A percentile compares a stretch with the other conserved stretches of the same genome.
Conservation (phyloP, 2,797 vertebrate species). For the Amphiprion clarkii region DNA sequence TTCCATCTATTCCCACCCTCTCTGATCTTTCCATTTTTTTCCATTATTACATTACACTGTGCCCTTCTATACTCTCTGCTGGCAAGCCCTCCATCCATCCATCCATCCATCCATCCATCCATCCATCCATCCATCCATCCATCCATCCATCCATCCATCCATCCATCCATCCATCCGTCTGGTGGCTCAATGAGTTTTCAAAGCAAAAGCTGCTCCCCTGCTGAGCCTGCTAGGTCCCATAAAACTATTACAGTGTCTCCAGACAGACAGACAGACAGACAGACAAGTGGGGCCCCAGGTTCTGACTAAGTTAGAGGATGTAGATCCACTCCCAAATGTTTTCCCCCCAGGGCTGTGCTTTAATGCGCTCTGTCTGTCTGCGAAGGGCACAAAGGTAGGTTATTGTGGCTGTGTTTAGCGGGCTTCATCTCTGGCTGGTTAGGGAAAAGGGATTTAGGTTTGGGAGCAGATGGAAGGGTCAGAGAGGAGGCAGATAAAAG, state of each 20-base stretch:
- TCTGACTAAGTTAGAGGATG: constrained; percentile 56
- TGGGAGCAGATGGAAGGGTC: constrained; percentile 11
- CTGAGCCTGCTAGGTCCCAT: constrained; percentile 60
- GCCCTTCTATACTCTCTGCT: neutral
- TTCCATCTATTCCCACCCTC: neutral
- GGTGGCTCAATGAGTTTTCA: constrained; percentile 39
- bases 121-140: neutral
- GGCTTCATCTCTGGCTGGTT: constrained; percentile 35
- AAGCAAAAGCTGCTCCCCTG: constrained; percentile 57
- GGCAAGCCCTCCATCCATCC: neutral
- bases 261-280: constrained; percentile 50
- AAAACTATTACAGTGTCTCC: constrained; percentile 70
- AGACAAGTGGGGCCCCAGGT: constrained; percentile 32
- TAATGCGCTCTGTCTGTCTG: constrained; percentile 53
- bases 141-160: neutral
- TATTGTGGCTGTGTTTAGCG: constrained; percentile 34
- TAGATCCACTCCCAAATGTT: constrained; percentile 54
- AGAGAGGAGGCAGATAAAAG: neutral
- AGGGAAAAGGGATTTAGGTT: constrained; percentile 30
- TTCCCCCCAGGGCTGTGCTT: constrained; percentile 42
- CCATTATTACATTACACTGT: constrained; percentile 10
- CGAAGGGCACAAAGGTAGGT: constrained; percentile 27
- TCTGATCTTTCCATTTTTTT: constrained; percentile 4
- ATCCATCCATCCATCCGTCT: constrained; percentile 44
- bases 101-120: constrained; percentile 1